A percentile compares a stretch with the other conserved stretches of the same genome.
Evolutionary conservation across 2,797 vertebrate genomes (phyloP).

Genomic region (Cephalopachus bancanus): DNA sequence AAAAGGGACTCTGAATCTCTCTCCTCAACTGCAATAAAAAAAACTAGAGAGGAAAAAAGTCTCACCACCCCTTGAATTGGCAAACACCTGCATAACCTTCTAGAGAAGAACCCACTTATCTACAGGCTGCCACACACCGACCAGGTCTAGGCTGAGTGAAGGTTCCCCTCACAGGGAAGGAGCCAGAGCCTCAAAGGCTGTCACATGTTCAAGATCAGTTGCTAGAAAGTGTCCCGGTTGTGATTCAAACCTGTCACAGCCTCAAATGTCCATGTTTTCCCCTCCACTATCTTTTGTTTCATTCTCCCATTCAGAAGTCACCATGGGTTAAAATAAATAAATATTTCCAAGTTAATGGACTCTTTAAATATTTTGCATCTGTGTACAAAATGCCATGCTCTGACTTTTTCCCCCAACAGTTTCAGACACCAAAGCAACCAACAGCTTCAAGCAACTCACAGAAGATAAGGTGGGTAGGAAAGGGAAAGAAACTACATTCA

Average conservation of each 20-base stretch:
- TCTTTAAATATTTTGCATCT: background rate
- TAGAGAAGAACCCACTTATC: background rate
- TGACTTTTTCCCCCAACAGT: background rate
- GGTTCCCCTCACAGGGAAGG: background rate
- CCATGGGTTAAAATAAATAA: background rate
- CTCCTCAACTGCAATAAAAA: background rate
- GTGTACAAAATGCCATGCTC: background rate
- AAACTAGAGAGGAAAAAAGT: background rate
- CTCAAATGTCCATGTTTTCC: background rate
- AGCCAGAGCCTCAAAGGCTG: background rate
- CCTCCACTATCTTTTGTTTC: background rate
- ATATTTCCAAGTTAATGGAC: background rate
- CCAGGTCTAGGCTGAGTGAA: background rate
- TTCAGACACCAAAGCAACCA: slow-evolving; percentile 38
- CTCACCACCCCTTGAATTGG: background rate
- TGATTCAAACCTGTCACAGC: background rate
- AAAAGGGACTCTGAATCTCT: background rate
- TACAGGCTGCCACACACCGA: fast-evolving
- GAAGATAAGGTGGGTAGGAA: background rate
- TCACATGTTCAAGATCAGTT: background rate
- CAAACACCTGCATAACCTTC: background rate
- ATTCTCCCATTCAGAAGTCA: background rate
- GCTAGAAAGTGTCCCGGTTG: background rate
- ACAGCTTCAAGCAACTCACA: slow-evolving; percentile 2
- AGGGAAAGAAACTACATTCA: background rate